Conservation (phyloP, 2,797 vertebrate species). For the Pachyuromys duprasi region DNA sequence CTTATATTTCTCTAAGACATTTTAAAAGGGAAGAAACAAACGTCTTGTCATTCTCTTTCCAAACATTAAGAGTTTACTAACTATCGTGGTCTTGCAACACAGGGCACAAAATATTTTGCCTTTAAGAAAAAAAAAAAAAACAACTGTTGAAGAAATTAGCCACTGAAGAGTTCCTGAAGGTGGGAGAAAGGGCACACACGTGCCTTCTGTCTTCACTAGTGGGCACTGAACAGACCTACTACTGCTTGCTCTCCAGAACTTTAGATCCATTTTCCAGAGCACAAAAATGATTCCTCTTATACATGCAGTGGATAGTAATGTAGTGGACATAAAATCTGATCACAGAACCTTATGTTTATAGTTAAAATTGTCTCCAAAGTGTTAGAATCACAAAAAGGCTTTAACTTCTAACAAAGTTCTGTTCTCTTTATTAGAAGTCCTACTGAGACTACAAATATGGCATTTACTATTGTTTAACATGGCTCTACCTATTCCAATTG, state of each 20-base stretch:
- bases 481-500: slow-evolving; percentile 7
- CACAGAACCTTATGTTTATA: slow-evolving; percentile 6
- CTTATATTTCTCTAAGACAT: slow-evolving; percentile 34
- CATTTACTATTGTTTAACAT: not conserved
- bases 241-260: not conserved
- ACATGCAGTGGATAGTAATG: not conserved
- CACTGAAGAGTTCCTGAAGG: not conserved
- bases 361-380: slow-evolving; percentile 14
- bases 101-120: slow-evolving; percentile 7
- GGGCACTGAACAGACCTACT: not conserved
- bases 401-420: slow-evolving; percentile 51
- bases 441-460: not conserved
- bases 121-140: slow-evolving; percentile 49
- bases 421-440: slow-evolving; percentile 16
- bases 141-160: slow-evolving; percentile 36
- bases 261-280: not conserved
- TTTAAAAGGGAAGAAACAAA: slow-evolving; percentile 53
- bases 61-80: slow-evolving; percentile 43
- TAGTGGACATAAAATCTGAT: not conserved
- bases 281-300: not conserved
- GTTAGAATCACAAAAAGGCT: slow-evolving; percentile 36
- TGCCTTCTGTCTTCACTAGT: slow-evolving; percentile 2
- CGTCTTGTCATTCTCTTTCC: slow-evolving; percentile 29
- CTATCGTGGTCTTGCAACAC: not conserved
- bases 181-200: not conserved